These are phyloP conservation scores for Lycaena phlaeas DNA, from an alignment of 2,888 invertebrate genomes.

Conservation along the genomic window DNA sequence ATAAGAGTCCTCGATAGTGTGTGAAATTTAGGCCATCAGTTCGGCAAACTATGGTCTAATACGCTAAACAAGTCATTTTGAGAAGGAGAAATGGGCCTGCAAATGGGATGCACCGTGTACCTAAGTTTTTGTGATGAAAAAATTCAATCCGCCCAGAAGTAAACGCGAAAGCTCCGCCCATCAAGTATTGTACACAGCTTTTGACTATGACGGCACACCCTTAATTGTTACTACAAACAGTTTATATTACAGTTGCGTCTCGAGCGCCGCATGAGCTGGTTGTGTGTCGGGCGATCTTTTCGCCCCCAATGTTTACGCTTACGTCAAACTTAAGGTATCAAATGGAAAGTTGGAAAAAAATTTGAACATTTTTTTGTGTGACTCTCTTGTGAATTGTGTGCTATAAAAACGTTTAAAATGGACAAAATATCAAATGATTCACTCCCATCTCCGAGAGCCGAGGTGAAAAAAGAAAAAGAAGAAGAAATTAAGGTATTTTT, in stretches of 20 bases:
- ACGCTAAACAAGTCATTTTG: no score
- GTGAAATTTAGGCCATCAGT: no score
- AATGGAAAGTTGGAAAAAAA: slow-evolving; percentile 29
- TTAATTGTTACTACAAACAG: not conserved
- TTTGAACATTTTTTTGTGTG: slow-evolving; percentile 16
- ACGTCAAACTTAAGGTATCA: slow-evolving; percentile 30
- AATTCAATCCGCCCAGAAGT: slow-evolving; percentile 23
- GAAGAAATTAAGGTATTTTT: slow-evolving; percentile 82
- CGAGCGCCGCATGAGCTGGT: slow-evolving; percentile 30
- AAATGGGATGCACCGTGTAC: no score
- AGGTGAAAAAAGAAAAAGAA: slow-evolving; percentile 80
- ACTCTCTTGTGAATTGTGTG: slow-evolving; percentile 19
- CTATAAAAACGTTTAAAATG: slow-evolving; percentile 39
- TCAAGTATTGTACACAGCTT: slow-evolving; percentile 28
- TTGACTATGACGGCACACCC: slow-evolving; percentile 15
- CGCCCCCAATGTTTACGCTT: slow-evolving; percentile 53
- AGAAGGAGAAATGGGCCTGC: no score
- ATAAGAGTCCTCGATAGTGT: no score
- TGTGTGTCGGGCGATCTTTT: slow-evolving; percentile 20
- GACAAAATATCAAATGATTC: slow-evolving; percentile 65
- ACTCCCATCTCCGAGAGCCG: slow-evolving; percentile 47
- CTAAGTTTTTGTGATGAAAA: not conserved
- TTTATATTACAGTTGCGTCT: slow-evolving; percentile 33
- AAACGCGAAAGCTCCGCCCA: slow-evolving; percentile 46
- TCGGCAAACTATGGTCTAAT: no score